Conservation (phyloP, 2,113 vertebrate genomes). For the Larimichthys crocea region DNA sequence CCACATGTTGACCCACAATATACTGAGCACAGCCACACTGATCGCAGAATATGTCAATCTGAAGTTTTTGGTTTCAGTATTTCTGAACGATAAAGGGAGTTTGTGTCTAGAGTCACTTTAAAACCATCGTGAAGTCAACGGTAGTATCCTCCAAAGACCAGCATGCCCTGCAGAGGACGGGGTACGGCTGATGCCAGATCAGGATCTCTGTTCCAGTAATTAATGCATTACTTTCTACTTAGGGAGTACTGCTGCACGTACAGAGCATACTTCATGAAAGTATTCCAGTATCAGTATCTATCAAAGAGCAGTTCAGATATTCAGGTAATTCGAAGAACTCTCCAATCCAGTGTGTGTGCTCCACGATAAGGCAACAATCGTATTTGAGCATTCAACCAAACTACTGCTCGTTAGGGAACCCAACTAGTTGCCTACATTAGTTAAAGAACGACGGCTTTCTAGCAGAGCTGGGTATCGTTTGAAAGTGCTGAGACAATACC, state of each 20-base stretch:
- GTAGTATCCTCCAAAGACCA: neutral
- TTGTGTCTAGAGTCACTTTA: neutral
- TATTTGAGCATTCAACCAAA: neutral
- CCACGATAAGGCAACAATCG: too few species aligned
- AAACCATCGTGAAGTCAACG: neutral
- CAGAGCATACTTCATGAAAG: too few species aligned
- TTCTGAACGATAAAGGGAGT: neutral
- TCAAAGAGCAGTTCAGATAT: neutral
- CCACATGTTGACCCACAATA: neutral
- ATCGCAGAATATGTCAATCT: neutral
- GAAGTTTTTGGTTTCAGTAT: too few species aligned
- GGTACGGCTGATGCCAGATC: neutral
- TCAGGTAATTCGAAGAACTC: too few species aligned
- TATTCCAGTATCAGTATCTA: neutral
- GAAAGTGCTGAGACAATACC: too few species aligned
- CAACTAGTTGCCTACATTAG: neutral
- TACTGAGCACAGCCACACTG: neutral
- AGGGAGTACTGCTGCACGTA: neutral
- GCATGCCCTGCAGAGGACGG: neutral
- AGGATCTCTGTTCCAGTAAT: neutral
- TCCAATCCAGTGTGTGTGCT: neutral
- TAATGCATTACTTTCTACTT: neutral
- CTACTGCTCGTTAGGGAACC: neutral
- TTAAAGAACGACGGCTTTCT: neutral
- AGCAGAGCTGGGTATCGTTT: neutral